phyloP scores from a whole-genome alignment of 2,797 vertebrate genomes.

The Amniataba percoides region DNA sequence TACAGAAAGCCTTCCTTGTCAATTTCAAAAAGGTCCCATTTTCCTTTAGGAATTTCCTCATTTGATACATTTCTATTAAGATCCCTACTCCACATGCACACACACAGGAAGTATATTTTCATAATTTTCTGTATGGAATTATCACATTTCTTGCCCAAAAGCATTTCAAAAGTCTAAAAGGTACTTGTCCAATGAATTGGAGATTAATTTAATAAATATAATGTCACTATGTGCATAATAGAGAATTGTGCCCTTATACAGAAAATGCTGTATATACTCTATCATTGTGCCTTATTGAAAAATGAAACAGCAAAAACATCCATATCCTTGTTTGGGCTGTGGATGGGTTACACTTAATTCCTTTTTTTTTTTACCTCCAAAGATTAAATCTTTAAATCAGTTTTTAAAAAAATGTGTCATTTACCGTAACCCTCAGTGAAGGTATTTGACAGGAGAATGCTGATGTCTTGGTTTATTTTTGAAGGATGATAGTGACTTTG shows the following conservation, averaged over 20 bases:
- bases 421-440: constrained; percentile 19
- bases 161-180: constrained; percentile 50
- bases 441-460: constrained; percentile 1
- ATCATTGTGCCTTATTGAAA: constrained; percentile 70
- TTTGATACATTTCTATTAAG: constrained; percentile 15
- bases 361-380: constrained; percentile 40
- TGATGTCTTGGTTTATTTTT: constrained; percentile 44
- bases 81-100: constrained; percentile 1
- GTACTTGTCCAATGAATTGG: constrained; percentile 17
- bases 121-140: background rate
- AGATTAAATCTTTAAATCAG: constrained; percentile 52
- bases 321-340: constrained; percentile 12
- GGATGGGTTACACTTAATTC: constrained; percentile 12
- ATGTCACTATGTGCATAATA: constrained; percentile 15
- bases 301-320: constrained; percentile 30
- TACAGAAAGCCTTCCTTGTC: constrained; percentile 15
- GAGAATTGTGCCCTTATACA: constrained; percentile 26
- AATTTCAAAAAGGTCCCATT: background rate
- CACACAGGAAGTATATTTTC: constrained; percentile 7
- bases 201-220: constrained; percentile 22
- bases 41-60: constrained; percentile 6
- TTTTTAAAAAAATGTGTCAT: constrained; percentile 33
- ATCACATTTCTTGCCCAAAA: constrained; percentile 23
- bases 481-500: constrained; percentile 21
- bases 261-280: constrained; percentile 31